A percentile compares a stretch with the other conserved stretches of the same genome.
Evolutionary conservation across 2,888 invertebrate species (phyloP).

Genomic region (Pristionchus exspectatus): DNA sequence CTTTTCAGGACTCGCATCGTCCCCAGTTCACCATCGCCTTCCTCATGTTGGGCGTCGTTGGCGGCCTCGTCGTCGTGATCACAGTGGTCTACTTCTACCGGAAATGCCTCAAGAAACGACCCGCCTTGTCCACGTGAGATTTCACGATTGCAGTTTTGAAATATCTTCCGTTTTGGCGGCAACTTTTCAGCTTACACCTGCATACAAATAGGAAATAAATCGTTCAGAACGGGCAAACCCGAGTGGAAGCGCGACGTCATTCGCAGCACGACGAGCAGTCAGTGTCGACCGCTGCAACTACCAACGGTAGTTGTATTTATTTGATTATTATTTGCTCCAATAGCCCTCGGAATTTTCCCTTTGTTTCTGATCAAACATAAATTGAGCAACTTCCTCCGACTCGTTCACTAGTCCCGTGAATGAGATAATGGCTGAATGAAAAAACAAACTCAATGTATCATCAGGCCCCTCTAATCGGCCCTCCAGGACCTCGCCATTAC

Average conservation of each 20-base stretch:
- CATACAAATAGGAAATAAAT: too few species aligned
- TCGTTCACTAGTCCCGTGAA: too few species aligned
- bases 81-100: slow-evolving; percentile 72
- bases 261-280: slow-evolving; percentile 65
- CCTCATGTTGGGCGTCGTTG: slow-evolving; percentile 72
- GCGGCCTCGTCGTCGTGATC: slow-evolving; percentile 72
- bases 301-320: slow-evolving; percentile 57
- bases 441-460: too few species aligned
- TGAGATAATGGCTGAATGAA: too few species aligned
- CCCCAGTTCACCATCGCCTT: slow-evolving; percentile 71
- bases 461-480: slow-evolving; percentile 5
- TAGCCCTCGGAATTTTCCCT: too few species aligned
- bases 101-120: slow-evolving; percentile 68
- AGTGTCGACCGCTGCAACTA: slow-evolving; percentile 70
- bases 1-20: slow-evolving; percentile 56
- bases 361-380: neutral
- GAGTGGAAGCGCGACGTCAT: slow-evolving; percentile 70
- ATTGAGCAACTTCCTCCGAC: neutral
- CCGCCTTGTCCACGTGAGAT: slow-evolving; percentile 67
- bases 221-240: slow-evolving; percentile 69
- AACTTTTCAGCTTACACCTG: too few species aligned
- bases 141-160: too few species aligned
- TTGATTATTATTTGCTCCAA: too few species aligned
- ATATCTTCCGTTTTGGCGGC: too few species aligned
- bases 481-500: neutral